These are phyloP conservation scores for Ctena decussata DNA, from an alignment of 2,888 invertebrate species.

Conservation along the genomic window DNA sequence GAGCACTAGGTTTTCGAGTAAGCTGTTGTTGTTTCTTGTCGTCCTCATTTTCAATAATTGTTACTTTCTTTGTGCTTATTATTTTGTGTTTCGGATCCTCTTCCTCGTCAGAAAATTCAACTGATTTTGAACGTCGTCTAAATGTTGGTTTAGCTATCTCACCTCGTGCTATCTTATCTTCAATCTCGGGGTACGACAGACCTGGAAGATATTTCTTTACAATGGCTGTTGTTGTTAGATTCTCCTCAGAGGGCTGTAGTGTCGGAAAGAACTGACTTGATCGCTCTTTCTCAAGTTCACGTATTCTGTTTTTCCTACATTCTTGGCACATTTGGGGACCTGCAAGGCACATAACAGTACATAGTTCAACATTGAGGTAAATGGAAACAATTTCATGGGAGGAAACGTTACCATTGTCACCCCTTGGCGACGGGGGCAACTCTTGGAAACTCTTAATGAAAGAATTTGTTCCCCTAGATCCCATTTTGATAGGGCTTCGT, in stretches of 20 bases:
- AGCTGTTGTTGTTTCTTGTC: constrained; percentile 18
- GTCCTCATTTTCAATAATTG: constrained; percentile 38
- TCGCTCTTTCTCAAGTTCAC: constrained; percentile 63
- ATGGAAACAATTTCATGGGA: too few relatives aligned
- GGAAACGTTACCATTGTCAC: too few relatives aligned
- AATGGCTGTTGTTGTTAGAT: constrained; percentile 75
- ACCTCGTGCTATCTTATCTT: constrained; percentile 77
- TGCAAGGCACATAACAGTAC: constrained; percentile 27
- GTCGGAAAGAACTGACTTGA: constrained; percentile 72
- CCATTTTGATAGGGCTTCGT: too few relatives aligned
- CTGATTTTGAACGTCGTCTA: constrained; percentile 44
- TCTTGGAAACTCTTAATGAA: too few relatives aligned
- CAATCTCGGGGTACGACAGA: constrained; percentile 74
- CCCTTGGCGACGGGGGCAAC: too few relatives aligned
- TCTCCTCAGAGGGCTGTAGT: constrained; percentile 75
- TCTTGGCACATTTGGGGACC: constrained; percentile 81
- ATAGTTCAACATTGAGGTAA: too few relatives aligned
- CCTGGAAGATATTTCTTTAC: constrained; percentile 75
- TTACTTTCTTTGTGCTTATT: constrained; percentile 55
- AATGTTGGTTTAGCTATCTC: constrained; percentile 72
- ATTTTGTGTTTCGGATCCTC: constrained; percentile 37
- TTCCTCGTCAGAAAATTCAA: constrained; percentile 56
- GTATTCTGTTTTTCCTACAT: constrained; percentile 73
- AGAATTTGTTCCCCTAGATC: too few relatives aligned
- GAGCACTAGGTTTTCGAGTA: constrained; percentile 31